phyloP scores from a whole-genome alignment of 2,113 vertebrate genomes.

The Sciurus niger region DNA sequence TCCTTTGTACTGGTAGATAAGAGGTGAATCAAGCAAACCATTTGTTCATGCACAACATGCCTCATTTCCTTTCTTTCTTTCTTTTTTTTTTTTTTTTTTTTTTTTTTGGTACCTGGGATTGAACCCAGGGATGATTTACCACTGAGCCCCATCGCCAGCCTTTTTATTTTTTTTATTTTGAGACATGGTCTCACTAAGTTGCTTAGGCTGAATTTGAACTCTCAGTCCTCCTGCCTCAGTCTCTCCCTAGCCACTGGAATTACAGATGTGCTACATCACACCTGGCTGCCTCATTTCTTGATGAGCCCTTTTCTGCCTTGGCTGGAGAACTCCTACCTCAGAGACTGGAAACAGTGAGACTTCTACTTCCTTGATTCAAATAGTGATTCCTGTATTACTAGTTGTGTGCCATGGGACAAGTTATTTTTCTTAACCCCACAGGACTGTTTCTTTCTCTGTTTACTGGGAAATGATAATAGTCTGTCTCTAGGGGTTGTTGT shows the following conservation, averaged over 20 bases:
- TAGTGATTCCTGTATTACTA: slow-evolving; percentile 15
- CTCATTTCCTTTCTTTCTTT: no score
- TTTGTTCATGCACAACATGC: background rate
- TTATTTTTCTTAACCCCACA: slow-evolving; percentile 13
- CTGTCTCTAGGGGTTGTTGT: background rate
- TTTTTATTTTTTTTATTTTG: no score
- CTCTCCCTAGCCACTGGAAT: no score
- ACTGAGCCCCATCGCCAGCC: no score
- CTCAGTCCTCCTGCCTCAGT: no score
- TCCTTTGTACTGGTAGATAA: background rate
- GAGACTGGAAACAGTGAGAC: background rate
- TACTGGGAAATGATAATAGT: background rate
- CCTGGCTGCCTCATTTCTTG: background rate
- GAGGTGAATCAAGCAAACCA: background rate
- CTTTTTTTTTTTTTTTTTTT: no score
- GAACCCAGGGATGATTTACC: no score
- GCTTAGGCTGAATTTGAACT: no score
- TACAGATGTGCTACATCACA: no score
- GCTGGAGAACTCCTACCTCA: background rate
- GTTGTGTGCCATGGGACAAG: background rate
- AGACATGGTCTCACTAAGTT: no score
- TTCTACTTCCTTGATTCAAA: slow-evolving; percentile 13
- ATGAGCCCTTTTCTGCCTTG: background rate
- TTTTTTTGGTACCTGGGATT: no score
- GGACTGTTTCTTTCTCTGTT: slow-evolving; percentile 25